Conservation (phyloP, 2,888 invertebrate genomes). For the Temnothorax rugatulus region DNA sequence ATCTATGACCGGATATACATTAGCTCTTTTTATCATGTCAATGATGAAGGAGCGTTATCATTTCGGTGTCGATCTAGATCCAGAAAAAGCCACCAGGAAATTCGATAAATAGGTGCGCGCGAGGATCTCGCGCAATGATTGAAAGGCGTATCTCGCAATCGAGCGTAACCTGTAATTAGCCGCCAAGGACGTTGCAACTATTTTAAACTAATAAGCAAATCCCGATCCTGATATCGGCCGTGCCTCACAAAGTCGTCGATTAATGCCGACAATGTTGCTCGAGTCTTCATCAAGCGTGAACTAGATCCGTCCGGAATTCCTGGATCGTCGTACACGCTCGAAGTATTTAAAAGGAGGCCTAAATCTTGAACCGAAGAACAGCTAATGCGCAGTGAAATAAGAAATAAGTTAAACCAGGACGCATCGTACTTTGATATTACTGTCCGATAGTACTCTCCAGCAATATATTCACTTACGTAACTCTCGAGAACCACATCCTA, state of each 20-base stretch:
- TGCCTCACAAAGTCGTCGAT: constrained; percentile 1
- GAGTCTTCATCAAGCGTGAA: not conserved
- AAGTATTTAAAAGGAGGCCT: not conserved
- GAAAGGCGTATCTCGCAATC: constrained; percentile 66
- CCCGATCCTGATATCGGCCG: constrained; percentile 30
- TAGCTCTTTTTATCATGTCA: not conserved
- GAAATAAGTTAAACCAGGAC: not conserved
- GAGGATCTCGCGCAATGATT: constrained; percentile 60
- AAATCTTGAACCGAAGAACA: not conserved
- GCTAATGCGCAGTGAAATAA: not conserved
- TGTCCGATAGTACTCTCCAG: not conserved
- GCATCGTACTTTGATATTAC: not conserved
- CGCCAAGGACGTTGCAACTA: constrained; percentile 69
- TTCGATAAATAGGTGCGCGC: constrained; percentile 60
- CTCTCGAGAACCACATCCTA: not conserved
- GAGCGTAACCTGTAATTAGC: constrained; percentile 64
- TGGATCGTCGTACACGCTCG: not conserved
- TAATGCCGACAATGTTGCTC: not conserved
- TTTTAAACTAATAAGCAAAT: constrained; percentile 72
- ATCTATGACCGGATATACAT: constrained; percentile 23
- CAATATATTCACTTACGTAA: not conserved
- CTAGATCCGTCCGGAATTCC: not conserved
- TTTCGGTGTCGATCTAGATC: not conserved
- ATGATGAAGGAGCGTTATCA: constrained; percentile 4
- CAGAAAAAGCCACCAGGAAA: constrained; percentile 61